Base-by-base conservation (phyloP, 2,888 invertebrate genomes). In the Hydrotaea diabolus region DNA sequence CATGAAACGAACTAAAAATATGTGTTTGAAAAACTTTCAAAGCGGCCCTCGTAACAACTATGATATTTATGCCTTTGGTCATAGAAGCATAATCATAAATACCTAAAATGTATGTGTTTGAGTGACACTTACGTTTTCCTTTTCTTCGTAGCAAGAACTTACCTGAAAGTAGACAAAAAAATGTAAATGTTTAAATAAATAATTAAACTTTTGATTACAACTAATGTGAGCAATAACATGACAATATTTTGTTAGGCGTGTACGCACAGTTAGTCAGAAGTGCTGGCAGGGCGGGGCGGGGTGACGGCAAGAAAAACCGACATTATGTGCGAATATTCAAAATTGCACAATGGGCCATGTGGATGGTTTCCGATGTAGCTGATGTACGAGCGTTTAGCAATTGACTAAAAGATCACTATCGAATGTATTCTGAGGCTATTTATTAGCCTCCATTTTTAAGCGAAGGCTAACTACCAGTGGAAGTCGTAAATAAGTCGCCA, bases 111-210 rank as follows among this genome's bases (percentile, higher is more conserved):
- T n/a, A 8, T 39, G 9, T 39, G 39, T 15, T 13, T 64, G 21
- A n/a, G 19, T 13, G 17, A 39, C 74, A 85, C 85, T 85, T 85
- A 85, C 85, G 85, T 85, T 85, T 82, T 85, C 85, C 79, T 85
- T 85, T 82, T 82, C 85, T 79, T 82, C 85, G 85, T 85, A 85
- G 79, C 31, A 73, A 69, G 74, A 82, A 85, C 85, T 85, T 85
- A 85, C 85, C 85, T 85, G 77, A n/a, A 85, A 85, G 53, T 0
- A 80, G 26, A 75, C 0, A 71, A 64, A 59, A 9, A 49, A n/a
- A n/a, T 13, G 17, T 23, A 77, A 66, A 39, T 66, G 66, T 43
- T 66, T 39, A 26, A 82, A 43, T 19, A 62, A 39, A 46, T 76
- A 55, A 66, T 21, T 26, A 77, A 77, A 75, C 31, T 49, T 26